These are phyloP conservation scores for Polymixis flavicincta DNA, from an alignment of 2,888 invertebrate genomes.

Conservation along the genomic window DNA sequence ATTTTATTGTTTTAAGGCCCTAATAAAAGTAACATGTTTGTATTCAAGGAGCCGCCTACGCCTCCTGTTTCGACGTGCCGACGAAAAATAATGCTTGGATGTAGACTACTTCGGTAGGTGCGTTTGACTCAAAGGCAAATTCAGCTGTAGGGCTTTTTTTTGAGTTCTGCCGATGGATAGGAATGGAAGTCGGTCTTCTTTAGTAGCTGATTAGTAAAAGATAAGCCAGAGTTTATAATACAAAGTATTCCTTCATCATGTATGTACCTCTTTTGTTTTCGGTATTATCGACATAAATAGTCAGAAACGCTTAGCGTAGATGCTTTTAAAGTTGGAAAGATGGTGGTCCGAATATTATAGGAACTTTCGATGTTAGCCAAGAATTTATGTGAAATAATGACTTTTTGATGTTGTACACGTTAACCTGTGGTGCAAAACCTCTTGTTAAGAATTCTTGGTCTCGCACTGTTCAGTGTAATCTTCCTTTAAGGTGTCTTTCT, in stretches of 20 bases:
- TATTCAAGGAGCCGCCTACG: slow-evolving; percentile 81
- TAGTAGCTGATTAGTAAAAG: slow-evolving; percentile 32
- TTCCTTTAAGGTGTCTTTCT: slow-evolving; percentile 29
- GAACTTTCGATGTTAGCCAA: neutral
- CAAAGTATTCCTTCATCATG: neutral
- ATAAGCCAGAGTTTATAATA: slow-evolving; percentile 22
- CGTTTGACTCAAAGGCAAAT: slow-evolving; percentile 19
- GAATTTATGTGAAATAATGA: neutral
- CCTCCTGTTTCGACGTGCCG: slow-evolving; percentile 75
- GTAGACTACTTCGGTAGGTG: slow-evolving; percentile 47
- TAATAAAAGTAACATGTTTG: slow-evolving; percentile 79
- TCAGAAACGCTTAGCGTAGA: too few species aligned
- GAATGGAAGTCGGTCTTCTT: slow-evolving; percentile 19
- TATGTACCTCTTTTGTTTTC: neutral
- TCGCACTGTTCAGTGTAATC: slow-evolving; percentile 3
- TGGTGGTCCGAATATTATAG: neutral
- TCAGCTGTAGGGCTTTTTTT: slow-evolving; percentile 18
- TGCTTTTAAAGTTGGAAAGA: neutral
- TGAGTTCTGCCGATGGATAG: neutral
- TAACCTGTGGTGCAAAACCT: slow-evolving; percentile 10
- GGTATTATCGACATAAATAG: neutral
- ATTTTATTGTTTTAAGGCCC: slow-evolving; percentile 84
- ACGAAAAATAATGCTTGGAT: slow-evolving; percentile 48
- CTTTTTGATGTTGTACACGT: slow-evolving; percentile 1
- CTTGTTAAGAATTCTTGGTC: neutral